A percentile compares a stretch with the other conserved stretches of the same genome.
These are phyloP conservation scores for Drosophila chauvacae DNA, from an alignment of 1,140 invertebrate species.

Conservation along the genomic window DNA sequence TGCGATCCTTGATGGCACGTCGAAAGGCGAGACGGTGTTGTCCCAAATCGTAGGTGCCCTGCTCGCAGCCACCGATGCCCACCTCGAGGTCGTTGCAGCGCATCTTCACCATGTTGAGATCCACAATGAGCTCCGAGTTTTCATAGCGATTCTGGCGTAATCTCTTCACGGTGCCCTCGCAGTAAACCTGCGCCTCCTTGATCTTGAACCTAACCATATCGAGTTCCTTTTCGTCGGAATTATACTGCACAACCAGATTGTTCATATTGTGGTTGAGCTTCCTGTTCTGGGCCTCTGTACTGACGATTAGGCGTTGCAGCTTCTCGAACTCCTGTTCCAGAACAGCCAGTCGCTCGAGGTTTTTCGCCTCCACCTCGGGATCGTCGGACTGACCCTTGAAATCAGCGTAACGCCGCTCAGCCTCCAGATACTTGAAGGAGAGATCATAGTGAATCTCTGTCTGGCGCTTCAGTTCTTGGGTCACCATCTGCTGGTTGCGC, in stretches of 20 bases:
- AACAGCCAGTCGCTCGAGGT: conserved; percentile 37
- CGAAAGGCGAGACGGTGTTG: conserved; percentile 87
- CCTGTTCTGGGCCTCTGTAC: conserved; percentile 85
- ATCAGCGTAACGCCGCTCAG: conserved; percentile 45
- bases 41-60: conserved; percentile 87
- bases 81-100: conserved; percentile 86
- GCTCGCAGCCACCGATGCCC: conserved; percentile 85
- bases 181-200: conserved; percentile 84
- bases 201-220: conserved; percentile 82
- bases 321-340: conserved; percentile 60
- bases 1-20: conserved; percentile 87
- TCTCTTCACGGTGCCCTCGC: conserved; percentile 86
- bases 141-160: conserved; percentile 84
- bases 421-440: conserved; percentile 71
- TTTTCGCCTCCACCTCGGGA: conserved; percentile 57
- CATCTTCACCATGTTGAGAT: conserved; percentile 87
- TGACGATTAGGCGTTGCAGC: conserved; percentile 51
- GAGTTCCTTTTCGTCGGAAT: conserved; percentile 65
- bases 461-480: conserved; percentile 63
- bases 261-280: conserved; percentile 86
- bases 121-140: conserved; percentile 87
- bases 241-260: conserved; percentile 83
- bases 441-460: conserved; percentile 76
- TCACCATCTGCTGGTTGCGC: conserved; percentile 51
- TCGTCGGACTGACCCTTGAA: conserved; percentile 53